Conservation (phyloP, 2,113 vertebrate genomes). For the Garra rufa region DNA sequence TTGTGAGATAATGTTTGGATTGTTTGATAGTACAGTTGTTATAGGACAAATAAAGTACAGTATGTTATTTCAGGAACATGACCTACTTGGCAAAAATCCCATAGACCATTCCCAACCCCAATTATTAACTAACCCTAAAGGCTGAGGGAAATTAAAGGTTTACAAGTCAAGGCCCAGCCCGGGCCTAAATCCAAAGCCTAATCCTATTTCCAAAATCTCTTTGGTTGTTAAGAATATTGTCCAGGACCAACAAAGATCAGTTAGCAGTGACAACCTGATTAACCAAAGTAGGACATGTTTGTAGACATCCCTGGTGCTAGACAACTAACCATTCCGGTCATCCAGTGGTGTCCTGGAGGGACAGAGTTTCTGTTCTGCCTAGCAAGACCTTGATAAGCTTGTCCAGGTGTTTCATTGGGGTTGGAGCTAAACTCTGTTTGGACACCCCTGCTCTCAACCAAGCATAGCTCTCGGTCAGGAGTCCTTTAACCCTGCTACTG, state of each 20-base stretch:
- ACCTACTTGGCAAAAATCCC: background rate
- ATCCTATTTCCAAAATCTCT: constrained; percentile 17
- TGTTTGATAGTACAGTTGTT: background rate
- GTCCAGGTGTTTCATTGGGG: no score
- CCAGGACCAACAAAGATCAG: constrained; percentile 33
- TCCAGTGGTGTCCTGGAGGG: no score
- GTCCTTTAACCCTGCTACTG: no score
- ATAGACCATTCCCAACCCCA: background rate
- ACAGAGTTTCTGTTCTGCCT: no score
- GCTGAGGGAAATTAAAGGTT: constrained; percentile 6
- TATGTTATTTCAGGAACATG: background rate
- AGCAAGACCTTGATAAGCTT: no score
- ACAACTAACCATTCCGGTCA: background rate
- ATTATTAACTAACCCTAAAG: background rate
- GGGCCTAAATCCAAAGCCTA: background rate
- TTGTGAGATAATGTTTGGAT: background rate
- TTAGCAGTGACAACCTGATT: background rate
- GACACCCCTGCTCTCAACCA: no score
- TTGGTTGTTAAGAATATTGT: background rate
- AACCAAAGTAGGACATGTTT: background rate
- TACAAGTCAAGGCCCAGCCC: background rate
- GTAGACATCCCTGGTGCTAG: background rate
- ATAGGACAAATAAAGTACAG: background rate
- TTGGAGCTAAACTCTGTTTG: no score
- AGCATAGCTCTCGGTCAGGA: no score